Percentiles rank a stretch among this genome's conserved stretches.
These are phyloP conservation scores for Ictalurus punctatus DNA, from an alignment of 2,113 vertebrate species.

Conservation along the genomic window DNA sequence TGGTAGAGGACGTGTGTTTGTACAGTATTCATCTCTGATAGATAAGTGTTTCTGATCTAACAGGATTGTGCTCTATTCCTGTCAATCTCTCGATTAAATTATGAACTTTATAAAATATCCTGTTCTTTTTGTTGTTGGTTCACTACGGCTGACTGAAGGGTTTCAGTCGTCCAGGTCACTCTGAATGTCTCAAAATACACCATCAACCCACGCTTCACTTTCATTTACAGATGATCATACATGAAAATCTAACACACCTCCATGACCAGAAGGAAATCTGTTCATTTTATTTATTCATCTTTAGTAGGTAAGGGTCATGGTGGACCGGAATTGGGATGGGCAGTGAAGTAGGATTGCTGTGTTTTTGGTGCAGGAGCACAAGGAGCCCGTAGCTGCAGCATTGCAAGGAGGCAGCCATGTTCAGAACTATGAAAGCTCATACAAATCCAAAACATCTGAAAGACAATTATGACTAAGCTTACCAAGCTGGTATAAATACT, in stretches of 20 bases:
- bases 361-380: background rate
- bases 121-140: background rate
- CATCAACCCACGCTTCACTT: background rate
- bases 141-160: background rate
- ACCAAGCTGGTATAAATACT: background rate
- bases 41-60: slow-evolving; percentile 15
- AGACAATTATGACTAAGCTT: background rate
- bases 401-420: background rate
- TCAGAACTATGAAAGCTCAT: background rate
- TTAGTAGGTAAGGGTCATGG: background rate
- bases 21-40: slow-evolving; percentile 15
- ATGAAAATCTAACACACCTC: background rate
- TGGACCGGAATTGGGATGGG: background rate
- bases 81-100: slow-evolving; percentile 38
- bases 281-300: background rate
- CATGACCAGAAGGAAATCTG: no score
- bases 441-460: background rate
- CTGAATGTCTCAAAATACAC: background rate
- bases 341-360: background rate
- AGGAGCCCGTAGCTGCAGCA: background rate
- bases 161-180: background rate
- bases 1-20: background rate
- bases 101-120: slow-evolving; percentile 6
- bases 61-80: slow-evolving; percentile 22
- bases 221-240: background rate